Evolutionary conservation across 1,140 invertebrate species (phyloP).

Genomic region (Cydia splendana): DNA sequence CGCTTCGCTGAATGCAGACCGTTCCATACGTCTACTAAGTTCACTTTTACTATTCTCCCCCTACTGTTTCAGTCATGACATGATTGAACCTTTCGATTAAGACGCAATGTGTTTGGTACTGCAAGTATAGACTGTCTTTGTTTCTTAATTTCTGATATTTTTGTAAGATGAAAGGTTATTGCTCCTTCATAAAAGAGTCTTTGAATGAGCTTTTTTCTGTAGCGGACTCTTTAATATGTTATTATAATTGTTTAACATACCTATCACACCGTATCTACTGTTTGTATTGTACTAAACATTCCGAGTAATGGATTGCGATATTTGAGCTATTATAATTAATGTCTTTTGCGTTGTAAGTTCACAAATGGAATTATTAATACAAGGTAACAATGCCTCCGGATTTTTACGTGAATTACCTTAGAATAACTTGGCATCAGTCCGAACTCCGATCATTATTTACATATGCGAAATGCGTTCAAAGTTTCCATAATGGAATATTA

Average conservation of each 20-base stretch:
- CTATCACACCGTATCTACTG: too few relatives aligned
- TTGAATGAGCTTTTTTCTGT: too few relatives aligned
- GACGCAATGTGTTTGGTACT: too few relatives aligned
- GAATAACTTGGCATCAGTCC: conserved; percentile 17
- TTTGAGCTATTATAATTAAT: neutral
- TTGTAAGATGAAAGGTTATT: too few relatives aligned
- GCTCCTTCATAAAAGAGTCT: too few relatives aligned
- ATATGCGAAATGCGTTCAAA: conserved; percentile 6
- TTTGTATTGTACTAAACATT: neutral
- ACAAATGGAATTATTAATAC: conserved; percentile 2
- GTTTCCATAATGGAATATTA: conserved; percentile 12
- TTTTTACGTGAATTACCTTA: conserved; percentile 12
- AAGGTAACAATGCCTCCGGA: conserved; percentile 21
- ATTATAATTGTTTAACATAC: neutral
- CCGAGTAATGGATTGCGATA: neutral
- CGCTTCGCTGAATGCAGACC: neutral
- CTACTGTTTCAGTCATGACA: too few relatives aligned
- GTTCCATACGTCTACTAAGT: neutral
- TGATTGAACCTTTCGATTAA: too few relatives aligned
- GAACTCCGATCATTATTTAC: conserved; percentile 3
- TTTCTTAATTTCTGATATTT: too few relatives aligned
- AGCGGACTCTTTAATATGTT: neutral
- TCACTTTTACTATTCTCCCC: too few relatives aligned
- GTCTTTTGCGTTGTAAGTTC: neutral
- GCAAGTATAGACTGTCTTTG: too few relatives aligned